Percentiles rank a stretch among this genome's conserved stretches.
Evolutionary conservation across 2,888 invertebrate species (phyloP).

Genomic region (Uropetala carovei): DNA sequence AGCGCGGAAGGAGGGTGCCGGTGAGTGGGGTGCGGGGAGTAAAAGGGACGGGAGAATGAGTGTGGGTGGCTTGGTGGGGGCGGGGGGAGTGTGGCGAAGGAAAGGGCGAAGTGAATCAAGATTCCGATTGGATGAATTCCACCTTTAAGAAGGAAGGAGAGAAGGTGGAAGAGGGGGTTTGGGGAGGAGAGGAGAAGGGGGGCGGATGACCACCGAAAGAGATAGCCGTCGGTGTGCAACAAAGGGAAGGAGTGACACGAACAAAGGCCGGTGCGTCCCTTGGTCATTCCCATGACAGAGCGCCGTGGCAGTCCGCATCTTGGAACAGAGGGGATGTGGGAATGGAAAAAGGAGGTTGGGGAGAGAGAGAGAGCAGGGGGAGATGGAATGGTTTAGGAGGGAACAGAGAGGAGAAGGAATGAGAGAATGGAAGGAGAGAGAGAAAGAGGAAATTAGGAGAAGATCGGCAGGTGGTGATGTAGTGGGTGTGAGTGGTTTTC

Average conservation of each 20-base stretch:
- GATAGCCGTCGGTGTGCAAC: slow-evolving; percentile 35
- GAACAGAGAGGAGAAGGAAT: not conserved
- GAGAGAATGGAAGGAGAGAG: not conserved
- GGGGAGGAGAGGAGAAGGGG: not conserved
- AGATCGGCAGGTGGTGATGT: not conserved
- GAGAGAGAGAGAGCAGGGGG: not conserved
- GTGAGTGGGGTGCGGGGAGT: too few relatives aligned
- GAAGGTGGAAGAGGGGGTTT: not conserved
- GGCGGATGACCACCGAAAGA: not conserved
- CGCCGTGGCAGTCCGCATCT: not conserved
- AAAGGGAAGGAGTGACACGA: slow-evolving; percentile 61
- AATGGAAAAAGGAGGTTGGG: not conserved
- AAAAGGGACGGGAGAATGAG: too few relatives aligned
- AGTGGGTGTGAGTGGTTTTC: not conserved
- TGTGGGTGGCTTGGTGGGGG: not conserved
- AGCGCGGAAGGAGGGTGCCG: not conserved
- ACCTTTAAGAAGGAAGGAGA: not conserved
- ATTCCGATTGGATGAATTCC: not conserved
- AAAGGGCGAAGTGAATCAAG: not conserved
- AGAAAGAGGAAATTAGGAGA: slow-evolving; percentile 18
- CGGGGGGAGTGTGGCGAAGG: not conserved
- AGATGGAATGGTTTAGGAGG: not conserved
- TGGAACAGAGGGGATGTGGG: not conserved
- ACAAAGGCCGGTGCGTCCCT: slow-evolving; percentile 47
- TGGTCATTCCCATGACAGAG: slow-evolving; percentile 55